Base-by-base conservation (phyloP, 2,113 vertebrate genomes). In the Phaetusa simplex region DNA sequence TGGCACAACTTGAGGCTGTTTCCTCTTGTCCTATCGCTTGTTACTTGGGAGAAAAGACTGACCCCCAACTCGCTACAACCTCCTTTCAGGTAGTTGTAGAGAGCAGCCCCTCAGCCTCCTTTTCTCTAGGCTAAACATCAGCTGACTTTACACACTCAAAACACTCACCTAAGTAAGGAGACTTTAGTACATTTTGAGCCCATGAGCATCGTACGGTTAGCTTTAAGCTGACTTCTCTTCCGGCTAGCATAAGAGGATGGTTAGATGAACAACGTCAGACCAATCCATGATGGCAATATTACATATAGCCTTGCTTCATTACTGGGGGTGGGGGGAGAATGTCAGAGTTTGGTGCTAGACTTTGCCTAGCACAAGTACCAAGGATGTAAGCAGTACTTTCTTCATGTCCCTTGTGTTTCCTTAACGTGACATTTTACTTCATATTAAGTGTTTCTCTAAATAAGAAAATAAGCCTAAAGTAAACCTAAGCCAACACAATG, bases 271-370 rank as follows among this genome's bases (percentile, higher is more conserved):
- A 40, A 38, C 0, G 2, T 42, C 29, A 22, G 32, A 21, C 62
- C 42, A 88, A 8, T 9, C 74, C 5, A 1, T 20, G 4, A 0
- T 73, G 29, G 15, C 20, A 72, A 9, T 22, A 49, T 9, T 22
- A 69, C 12, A 71, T 4, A 53, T 1, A 36, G 16, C 16, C 16
- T 59, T 49, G 56, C 73, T 42, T 45, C 36, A 29, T 9, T 9
- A 16, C 7, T 2, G 18, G 9, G 5, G 4, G 3, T 6, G 8
- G 6, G 8, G 32, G 8, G 19, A 53, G 16, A 47, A 6, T 13
- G 80, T 11, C 23, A 38, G 15, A 49, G 36, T 14, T n/a, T 27
- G 65, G 16, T 43, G 26, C 13, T 27, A 59, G 34, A 52, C 45
- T 69, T 80, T 14, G 21, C 30, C 64, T 49, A 72, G 22, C 30